Evolutionary conservation across 2,113 vertebrate genomes (phyloP).

Genomic region (Amazona guildingii): DNA sequence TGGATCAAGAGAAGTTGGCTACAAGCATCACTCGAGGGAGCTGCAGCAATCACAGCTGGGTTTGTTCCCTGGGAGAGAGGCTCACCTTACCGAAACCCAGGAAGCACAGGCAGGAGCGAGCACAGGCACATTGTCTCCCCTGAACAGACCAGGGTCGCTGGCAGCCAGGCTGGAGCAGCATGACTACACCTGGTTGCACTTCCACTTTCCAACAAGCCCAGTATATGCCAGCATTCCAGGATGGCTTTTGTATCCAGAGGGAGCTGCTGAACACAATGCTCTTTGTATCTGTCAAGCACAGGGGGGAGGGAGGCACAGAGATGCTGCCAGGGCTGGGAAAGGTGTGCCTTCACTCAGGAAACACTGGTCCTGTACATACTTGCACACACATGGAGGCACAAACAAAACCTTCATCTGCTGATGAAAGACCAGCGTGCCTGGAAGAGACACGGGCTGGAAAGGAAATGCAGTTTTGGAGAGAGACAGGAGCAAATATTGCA

Average conservation of each 20-base stretch:
- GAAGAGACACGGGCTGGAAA: slow-evolving; percentile 23
- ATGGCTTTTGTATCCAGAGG: neutral
- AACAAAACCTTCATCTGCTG: slow-evolving; percentile 45
- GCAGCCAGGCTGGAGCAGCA: neutral
- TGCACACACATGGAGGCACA: neutral
- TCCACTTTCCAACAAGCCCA: slow-evolving; percentile 21
- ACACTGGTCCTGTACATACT: slow-evolving; percentile 44
- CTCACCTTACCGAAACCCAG: neutral
- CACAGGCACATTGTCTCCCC: neutral
- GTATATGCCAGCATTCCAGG: neutral
- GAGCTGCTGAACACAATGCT: slow-evolving; percentile 35
- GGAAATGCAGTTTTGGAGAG: slow-evolving; percentile 15
- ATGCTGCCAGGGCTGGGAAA: slow-evolving; percentile 18
- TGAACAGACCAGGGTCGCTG: neutral
- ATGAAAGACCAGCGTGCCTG: slow-evolving; percentile 58
- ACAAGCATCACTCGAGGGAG: neutral
- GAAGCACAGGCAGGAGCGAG: neutral
- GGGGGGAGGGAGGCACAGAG: neutral
- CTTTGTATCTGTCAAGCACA: slow-evolving; percentile 6
- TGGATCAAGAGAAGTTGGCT: neutral
- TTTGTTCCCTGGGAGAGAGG: neutral
- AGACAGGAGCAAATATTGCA: slow-evolving; percentile 34
- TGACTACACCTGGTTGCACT: slow-evolving; percentile 24
- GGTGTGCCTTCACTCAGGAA: slow-evolving; percentile 7
- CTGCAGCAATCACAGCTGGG: neutral